Evolutionary conservation across 2,797 vertebrate species (phyloP).

Genomic region (Brachymystax lenok): DNA sequence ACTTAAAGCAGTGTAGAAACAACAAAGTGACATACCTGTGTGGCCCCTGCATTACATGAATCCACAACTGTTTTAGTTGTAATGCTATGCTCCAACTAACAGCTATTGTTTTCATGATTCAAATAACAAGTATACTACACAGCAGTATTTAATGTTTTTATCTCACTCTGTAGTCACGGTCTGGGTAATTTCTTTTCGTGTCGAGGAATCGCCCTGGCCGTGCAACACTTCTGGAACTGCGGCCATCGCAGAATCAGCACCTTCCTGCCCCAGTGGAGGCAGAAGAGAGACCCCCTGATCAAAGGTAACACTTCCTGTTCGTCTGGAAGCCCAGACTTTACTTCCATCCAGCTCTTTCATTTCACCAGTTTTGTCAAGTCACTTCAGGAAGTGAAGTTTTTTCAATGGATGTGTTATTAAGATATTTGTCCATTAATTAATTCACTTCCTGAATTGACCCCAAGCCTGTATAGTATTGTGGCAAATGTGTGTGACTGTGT

Average conservation of each 20-base stretch:
- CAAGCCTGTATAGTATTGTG: no score
- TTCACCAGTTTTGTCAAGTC: no score
- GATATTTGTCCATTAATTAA: no score
- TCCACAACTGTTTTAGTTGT: no score
- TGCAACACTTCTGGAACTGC: slow-evolving; percentile 89
- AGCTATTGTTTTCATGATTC: not conserved
- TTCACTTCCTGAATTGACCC: no score
- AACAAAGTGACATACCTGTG: no score
- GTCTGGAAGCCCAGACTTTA: not conserved
- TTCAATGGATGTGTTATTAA: no score
- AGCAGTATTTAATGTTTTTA: not conserved
- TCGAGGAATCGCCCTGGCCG: slow-evolving; percentile 87
- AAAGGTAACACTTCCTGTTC: slow-evolving; percentile 73
- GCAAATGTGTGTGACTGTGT: slow-evolving; percentile 19
- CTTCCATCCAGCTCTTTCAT: no score
- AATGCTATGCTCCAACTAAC: no score
- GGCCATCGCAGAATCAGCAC: slow-evolving; percentile 84
- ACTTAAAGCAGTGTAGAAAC: no score
- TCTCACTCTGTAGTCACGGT: slow-evolving; percentile 69
- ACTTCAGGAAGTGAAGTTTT: no score
- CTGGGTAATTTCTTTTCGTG: slow-evolving; percentile 87
- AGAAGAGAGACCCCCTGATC: slow-evolving; percentile 77
- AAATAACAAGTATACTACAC: not conserved
- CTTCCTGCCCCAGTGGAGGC: slow-evolving; percentile 85
- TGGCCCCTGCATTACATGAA: no score